Evolutionary conservation across 2,797 vertebrate species (phyloP).

Genomic region (Lindbergichthys nudifrons): DNA sequence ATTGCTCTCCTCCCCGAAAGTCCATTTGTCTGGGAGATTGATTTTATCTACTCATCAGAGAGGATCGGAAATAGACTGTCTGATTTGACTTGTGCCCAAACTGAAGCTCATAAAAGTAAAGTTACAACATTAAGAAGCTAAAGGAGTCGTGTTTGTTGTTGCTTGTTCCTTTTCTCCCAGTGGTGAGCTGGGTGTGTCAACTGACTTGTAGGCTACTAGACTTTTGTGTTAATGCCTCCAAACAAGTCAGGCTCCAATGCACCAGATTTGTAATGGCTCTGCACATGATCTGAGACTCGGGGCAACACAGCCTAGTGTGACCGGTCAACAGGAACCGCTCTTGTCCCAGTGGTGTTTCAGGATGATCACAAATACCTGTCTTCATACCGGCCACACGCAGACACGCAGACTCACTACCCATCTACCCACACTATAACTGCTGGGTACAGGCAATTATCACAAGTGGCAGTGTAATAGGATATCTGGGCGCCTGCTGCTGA

Average conservation of each 20-base stretch:
- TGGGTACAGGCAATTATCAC: slow-evolving; percentile 59
- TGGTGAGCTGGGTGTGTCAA: not conserved
- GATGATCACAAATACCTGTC: slow-evolving; percentile 20
- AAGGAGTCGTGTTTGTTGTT: slow-evolving; percentile 7
- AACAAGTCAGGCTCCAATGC: slow-evolving; percentile 33
- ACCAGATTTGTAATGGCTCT: slow-evolving; percentile 28
- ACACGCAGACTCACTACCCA: slow-evolving; percentile 12
- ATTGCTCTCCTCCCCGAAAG: slow-evolving; percentile 39
- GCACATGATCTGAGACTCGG: slow-evolving; percentile 10
- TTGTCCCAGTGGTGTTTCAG: slow-evolving; percentile 13
- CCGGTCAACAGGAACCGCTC: slow-evolving; percentile 10
- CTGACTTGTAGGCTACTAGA: not conserved
- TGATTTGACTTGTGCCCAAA: slow-evolving; percentile 13
- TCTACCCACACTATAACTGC: slow-evolving; percentile 25
- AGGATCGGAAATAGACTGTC: slow-evolving; percentile 30
- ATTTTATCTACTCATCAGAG: slow-evolving; percentile 43
- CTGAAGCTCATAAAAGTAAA: slow-evolving; percentile 22
- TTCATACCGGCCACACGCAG: not conserved
- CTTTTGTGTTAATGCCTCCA: not conserved
- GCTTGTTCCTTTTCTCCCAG: not conserved
- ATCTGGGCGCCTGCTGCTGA: slow-evolving; percentile 45
- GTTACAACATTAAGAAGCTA: slow-evolving; percentile 4
- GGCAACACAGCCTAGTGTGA: slow-evolving; percentile 16
- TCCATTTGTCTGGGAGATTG: slow-evolving; percentile 46
- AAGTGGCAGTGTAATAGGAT: slow-evolving; percentile 60